phyloP scores from a whole-genome alignment of 2,888 invertebrate species.

The Calliopum simillimum region DNA sequence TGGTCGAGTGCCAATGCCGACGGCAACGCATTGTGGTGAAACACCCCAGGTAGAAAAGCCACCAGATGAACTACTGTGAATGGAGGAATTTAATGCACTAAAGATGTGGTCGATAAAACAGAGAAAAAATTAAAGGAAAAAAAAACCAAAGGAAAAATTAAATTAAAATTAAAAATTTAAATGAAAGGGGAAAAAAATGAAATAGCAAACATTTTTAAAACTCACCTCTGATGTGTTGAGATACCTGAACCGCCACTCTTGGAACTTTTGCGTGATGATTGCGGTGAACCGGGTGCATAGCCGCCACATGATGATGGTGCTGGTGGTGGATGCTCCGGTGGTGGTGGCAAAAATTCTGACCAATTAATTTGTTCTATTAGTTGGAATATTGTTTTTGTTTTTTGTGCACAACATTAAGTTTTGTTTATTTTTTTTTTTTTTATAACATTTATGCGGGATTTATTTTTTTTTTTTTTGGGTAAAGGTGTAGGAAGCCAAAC shows the following conservation, averaged over 20 bases:
- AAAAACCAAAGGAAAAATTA: background rate
- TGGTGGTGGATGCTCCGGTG: constrained; percentile 73
- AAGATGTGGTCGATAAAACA: background rate
- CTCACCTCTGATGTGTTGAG: constrained; percentile 66
- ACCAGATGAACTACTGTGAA: constrained; percentile 67
- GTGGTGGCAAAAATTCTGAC: constrained; percentile 73
- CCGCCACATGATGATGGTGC: constrained; percentile 63
- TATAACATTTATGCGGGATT: constrained; percentile 4
- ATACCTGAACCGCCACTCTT: constrained; percentile 67
- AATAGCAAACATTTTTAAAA: constrained; percentile 5
- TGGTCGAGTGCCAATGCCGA: constrained; percentile 46
- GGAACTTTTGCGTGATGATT: constrained; percentile 65
- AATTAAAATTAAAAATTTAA: constrained; percentile 27
- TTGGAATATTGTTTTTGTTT: constrained; percentile 35
- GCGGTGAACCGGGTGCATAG: constrained; percentile 66
- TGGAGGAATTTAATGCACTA: constrained; percentile 66
- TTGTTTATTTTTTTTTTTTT: constrained; percentile 20
- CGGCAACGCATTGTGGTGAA: constrained; percentile 60
- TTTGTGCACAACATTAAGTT: background rate
- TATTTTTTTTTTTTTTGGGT: constrained; percentile 2
- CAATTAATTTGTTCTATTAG: constrained; percentile 69
- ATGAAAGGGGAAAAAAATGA: constrained; percentile 9
- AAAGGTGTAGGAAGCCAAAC: constrained; percentile 3
- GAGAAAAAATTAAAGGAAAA: constrained; percentile 26
- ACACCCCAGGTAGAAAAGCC: constrained; percentile 68